Conservation (phyloP, 2,888 invertebrate genomes). For the Microdon myrmicae region DNA sequence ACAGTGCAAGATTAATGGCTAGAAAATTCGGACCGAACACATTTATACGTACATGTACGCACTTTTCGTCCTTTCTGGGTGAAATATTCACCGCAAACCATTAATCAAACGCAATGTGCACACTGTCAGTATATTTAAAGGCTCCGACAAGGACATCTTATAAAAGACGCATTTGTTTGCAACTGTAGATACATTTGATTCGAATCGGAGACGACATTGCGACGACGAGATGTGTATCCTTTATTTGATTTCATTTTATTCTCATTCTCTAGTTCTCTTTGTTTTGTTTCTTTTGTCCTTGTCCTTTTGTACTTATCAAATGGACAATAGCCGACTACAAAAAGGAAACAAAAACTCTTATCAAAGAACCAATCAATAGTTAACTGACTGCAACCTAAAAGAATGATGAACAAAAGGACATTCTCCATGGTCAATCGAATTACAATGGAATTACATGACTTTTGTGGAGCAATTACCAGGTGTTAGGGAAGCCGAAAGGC, state of each 20-base stretch:
- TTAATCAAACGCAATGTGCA: slow-evolving; percentile 51
- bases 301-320: slow-evolving; percentile 15
- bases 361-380: slow-evolving; percentile 24
- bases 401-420: slow-evolving; percentile 30
- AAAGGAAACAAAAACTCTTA: slow-evolving; percentile 7
- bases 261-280: slow-evolving; percentile 10
- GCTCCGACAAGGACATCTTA: slow-evolving; percentile 22
- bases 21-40: slow-evolving; percentile 11
- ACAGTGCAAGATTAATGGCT: slow-evolving; percentile 45
- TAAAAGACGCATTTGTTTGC: slow-evolving; percentile 30
- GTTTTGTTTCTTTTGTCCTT: slow-evolving; percentile 1
- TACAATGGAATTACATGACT: slow-evolving; percentile 46
- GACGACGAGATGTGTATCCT: slow-evolving; percentile 1
- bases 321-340: neutral
- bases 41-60: neutral
- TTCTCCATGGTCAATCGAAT: slow-evolving; percentile 43
- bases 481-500: slow-evolving; percentile 46
- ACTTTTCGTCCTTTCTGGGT: slow-evolving; percentile 17
- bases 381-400: slow-evolving; percentile 6
- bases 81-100: slow-evolving; percentile 43
- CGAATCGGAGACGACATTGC: neutral
- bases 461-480: slow-evolving; percentile 52
- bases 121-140: slow-evolving; percentile 24
- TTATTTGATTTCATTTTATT: slow-evolving; percentile 24
- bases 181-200: slow-evolving; percentile 43